phyloP scores from a whole-genome alignment of 2,797 vertebrate genomes.

The Fringilla coelebs region DNA sequence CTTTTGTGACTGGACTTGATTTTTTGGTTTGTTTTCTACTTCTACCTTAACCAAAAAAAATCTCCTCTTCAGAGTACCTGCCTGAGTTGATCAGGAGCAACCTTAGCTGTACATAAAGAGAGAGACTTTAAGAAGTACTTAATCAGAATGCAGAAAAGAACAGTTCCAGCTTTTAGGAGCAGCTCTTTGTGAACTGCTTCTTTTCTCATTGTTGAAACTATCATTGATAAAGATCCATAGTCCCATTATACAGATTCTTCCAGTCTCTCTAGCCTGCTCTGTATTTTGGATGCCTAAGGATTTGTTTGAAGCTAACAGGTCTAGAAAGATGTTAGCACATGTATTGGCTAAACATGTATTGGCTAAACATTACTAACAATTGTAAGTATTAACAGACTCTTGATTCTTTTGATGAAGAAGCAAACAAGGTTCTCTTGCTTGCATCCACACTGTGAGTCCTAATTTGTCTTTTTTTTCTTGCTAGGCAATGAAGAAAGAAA shows the following conservation, averaged over 20 bases:
- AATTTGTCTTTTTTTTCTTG: neutral
- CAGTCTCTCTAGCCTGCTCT: neutral
- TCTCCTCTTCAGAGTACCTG: neutral
- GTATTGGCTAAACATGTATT: neutral
- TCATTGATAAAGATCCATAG: neutral
- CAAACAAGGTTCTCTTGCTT: neutral
- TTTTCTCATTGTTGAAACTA: neutral
- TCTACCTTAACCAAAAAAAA: neutral
- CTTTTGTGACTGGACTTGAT: neutral
- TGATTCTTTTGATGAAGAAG: neutral
- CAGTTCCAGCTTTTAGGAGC: neutral
- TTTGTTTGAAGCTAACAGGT: neutral
- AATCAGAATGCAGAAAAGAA: neutral
- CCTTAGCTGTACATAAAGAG: neutral
- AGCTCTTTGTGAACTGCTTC: neutral
- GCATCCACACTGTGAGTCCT: neutral
- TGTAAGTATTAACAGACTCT: neutral
- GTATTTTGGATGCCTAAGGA: neutral
- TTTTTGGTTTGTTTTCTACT: neutral
- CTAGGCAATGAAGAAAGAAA: slow-evolving; percentile 75
- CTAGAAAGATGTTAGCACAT: neutral
- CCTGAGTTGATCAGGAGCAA: neutral
- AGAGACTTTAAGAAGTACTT: neutral
- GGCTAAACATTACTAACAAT: neutral
- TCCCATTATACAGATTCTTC: no score